Percentiles rank a stretch among this genome's conserved stretches.
These are phyloP conservation scores for Bombycilla garrulus DNA, from an alignment of 2,113 vertebrate species.

Conservation along the genomic window DNA sequence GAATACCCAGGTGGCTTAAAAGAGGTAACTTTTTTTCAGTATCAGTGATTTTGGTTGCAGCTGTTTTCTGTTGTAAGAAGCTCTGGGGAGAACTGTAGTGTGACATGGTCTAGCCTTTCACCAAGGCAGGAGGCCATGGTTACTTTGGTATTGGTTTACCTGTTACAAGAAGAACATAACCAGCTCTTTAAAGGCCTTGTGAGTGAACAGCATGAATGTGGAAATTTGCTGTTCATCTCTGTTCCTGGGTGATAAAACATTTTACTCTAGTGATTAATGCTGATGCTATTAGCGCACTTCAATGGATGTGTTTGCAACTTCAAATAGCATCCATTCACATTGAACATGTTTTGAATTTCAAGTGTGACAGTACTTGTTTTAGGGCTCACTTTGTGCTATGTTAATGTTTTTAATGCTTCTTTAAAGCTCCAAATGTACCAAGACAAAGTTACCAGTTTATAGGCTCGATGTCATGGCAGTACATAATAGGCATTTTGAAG, in stretches of 20 bases:
- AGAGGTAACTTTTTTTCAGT: background rate
- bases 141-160: background rate
- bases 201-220: background rate
- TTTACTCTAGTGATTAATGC: background rate
- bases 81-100: background rate
- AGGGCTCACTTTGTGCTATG: background rate
- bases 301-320: background rate
- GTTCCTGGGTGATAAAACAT: background rate
- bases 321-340: background rate
- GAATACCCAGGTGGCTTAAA: background rate
- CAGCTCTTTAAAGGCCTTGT: background rate
- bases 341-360: background rate
- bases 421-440: background rate
- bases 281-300: background rate
- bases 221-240: background rate
- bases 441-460: background rate
- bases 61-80: background rate
- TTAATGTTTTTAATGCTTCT: background rate
- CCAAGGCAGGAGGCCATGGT: fast-evolving
- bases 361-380: background rate
- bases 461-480: background rate
- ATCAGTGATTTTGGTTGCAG: background rate
- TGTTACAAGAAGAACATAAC: background rate
- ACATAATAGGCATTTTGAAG: background rate
- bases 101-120: background rate